Percentiles rank a stretch among this genome's conserved stretches.
Evolutionary conservation across 2,113 vertebrate species (phyloP).

Genomic region (Uria aalge): DNA sequence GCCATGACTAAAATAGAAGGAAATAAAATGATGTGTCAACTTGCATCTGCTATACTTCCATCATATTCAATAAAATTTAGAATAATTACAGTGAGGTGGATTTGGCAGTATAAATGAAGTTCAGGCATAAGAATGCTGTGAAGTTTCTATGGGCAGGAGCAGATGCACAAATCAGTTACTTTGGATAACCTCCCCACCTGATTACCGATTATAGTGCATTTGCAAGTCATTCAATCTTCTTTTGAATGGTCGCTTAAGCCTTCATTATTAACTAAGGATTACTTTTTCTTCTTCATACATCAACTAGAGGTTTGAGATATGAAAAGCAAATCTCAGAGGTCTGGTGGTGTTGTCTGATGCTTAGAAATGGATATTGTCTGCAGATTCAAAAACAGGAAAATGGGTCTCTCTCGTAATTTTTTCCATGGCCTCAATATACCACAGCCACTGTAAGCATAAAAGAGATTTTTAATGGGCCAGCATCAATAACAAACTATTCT

Average conservation of each 20-base stretch:
- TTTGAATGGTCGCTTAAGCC: not conserved
- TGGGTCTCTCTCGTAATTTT: not conserved
- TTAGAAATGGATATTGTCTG: not conserved
- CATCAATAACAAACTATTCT: constrained; percentile 27
- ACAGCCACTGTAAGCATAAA: not conserved
- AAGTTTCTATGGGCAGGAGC: not conserved
- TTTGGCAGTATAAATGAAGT: not conserved
- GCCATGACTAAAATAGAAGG: not conserved
- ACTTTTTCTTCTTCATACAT: not conserved
- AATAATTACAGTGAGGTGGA: not conserved
- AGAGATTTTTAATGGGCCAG: constrained; percentile 9
- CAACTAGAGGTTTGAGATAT: not conserved
- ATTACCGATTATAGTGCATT: not conserved
- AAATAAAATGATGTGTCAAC: not conserved
- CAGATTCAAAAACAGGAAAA: not conserved
- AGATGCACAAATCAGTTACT: not conserved
- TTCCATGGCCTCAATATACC: not conserved
- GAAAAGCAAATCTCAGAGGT: not conserved
- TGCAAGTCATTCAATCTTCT: not conserved
- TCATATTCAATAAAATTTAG: not conserved
- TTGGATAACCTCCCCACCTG: not conserved
- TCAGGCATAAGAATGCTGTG: not conserved
- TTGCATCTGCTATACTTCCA: not conserved
- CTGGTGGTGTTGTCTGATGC: not conserved
- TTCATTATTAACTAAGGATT: not conserved